Conservation (phyloP, 2,888 invertebrate species). For the Archips xylosteana region DNA sequence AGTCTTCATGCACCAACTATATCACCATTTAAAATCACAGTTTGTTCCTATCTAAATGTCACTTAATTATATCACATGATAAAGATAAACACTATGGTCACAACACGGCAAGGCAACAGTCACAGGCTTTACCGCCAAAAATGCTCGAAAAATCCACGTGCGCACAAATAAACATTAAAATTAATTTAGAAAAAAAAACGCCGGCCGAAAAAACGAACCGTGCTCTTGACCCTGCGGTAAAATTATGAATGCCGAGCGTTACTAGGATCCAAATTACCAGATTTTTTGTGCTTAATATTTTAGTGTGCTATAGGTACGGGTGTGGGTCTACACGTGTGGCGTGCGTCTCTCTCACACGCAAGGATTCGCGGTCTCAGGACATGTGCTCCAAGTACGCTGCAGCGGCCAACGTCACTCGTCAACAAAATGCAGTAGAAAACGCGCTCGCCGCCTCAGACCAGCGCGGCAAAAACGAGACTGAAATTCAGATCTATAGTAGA, state of each 20-base stretch:
- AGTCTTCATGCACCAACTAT: slow-evolving; percentile 77
- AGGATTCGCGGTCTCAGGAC: slow-evolving; percentile 57
- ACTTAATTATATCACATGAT: slow-evolving; percentile 83
- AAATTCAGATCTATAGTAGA: slow-evolving; percentile 86
- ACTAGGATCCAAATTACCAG: slow-evolving; percentile 83
- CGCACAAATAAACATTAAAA: slow-evolving; percentile 79
- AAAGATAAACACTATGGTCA: slow-evolving; percentile 82
- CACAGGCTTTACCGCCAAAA: slow-evolving; percentile 77
- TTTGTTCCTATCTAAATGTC: slow-evolving; percentile 82
- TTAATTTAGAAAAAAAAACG: slow-evolving; percentile 57
- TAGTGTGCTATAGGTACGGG: slow-evolving; percentile 78
- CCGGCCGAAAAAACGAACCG: slow-evolving; percentile 74
- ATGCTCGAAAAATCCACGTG: slow-evolving; percentile 80
- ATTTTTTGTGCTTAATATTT: slow-evolving; percentile 84
- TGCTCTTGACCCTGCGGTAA: slow-evolving; percentile 82
- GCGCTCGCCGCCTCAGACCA: slow-evolving; percentile 81
- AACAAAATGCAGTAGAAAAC: slow-evolving; percentile 79
- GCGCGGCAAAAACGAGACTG: slow-evolving; percentile 86
- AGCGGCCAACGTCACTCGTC: slow-evolving; percentile 65
- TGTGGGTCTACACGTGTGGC: slow-evolving; percentile 78
- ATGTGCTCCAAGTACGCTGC: slow-evolving; percentile 69
- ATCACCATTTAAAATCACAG: slow-evolving; percentile 85
- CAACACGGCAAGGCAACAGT: slow-evolving; percentile 84
- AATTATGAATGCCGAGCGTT: slow-evolving; percentile 83
- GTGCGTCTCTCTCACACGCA: slow-evolving; percentile 72